Base-by-base conservation (phyloP, 2,113 vertebrate genomes). In the Aldabrachelys gigantea region DNA sequence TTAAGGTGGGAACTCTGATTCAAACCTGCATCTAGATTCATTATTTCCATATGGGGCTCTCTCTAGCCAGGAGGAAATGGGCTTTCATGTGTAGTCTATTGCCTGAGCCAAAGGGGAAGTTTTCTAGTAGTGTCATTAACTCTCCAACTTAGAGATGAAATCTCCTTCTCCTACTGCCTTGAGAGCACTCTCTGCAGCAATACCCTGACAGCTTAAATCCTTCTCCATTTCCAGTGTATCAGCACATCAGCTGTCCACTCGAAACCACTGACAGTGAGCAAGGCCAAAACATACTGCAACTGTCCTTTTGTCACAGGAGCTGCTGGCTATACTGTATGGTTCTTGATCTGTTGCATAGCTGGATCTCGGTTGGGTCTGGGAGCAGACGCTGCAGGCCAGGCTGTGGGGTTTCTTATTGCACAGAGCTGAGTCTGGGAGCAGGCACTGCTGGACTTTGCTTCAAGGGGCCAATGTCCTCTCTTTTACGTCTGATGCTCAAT, bases 21-120 rank as follows among this genome's bases (percentile, higher is more conserved):
- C 17, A 50, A n/a, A 50, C 19, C 49, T 27, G 16, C 2, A 8
- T 44, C 41, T 59, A 22, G 54, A 27, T 83, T 41, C 8, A 38
- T 47, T 56, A 25, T n/a, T 56, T 11, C 5, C 65, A n/a, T 38
- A 72, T 21, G 65, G n/a, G 3, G 13, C 25, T 53, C 29, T 53
- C 35, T 0, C 0, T 0, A 1, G 79, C 17, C 76, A 65, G 25
- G 84, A 29, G 38, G 11, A n/a, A 41, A 50, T 1, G 2, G 72
- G 1, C 50, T 83, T 84, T 85, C 52, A 47, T 24, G 9, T 1
- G 84, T 53, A 54, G 38, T 44, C 84, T 76, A 29, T 3, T 0
- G 0, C 75, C 87, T 90, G 0, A 0, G 85, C 81, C 84, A 79
- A 82, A 85, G 44, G 27, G 82, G 84, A 82, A 53, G 5, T 92